Evolutionary conservation across 2,113 vertebrate genomes (phyloP).

Genomic region (Passer domesticus): DNA sequence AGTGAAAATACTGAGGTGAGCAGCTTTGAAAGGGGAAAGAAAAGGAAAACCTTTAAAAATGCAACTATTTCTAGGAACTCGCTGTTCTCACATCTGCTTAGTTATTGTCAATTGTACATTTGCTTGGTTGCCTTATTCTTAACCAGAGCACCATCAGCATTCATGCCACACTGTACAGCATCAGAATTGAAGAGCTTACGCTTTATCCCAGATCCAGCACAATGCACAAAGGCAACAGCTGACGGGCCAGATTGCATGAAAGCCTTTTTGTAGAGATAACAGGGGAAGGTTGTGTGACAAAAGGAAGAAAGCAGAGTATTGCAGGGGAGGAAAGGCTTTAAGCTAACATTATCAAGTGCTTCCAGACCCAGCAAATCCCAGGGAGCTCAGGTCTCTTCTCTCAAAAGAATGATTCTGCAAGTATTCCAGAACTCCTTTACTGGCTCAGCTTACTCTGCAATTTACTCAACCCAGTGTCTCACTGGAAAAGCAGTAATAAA

Average conservation of each 20-base stretch:
- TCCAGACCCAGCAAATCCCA: not conserved
- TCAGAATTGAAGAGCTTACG: not conserved
- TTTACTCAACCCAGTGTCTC: not conserved
- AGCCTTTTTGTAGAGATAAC: constrained; percentile 7
- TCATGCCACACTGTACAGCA: not conserved
- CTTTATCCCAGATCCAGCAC: constrained; percentile 11
- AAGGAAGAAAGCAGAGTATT: not conserved
- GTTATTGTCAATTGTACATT: not conserved
- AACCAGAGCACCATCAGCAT: constrained; percentile 25
- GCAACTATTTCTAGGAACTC: not conserved
- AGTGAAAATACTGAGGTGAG: not conserved
- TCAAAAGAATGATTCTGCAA: not conserved
- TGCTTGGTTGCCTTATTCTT: not conserved
- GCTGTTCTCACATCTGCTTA: not conserved
- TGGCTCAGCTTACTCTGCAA: not conserved
- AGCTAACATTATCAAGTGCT: not conserved
- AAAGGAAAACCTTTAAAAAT: not conserved
- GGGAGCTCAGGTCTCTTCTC: not conserved
- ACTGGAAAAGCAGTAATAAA: not conserved
- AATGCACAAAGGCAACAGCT: constrained; percentile 61
- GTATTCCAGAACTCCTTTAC: not conserved
- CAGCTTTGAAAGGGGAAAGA: not conserved
- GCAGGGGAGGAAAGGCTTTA: not conserved
- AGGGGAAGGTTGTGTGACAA: constrained; percentile 1
- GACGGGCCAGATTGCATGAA: constrained; percentile 34